A percentile compares a stretch with the other conserved stretches of the same genome.
Conservation (phyloP, 2,797 vertebrate genomes). For the Orientallactaga sibirica region DNA sequence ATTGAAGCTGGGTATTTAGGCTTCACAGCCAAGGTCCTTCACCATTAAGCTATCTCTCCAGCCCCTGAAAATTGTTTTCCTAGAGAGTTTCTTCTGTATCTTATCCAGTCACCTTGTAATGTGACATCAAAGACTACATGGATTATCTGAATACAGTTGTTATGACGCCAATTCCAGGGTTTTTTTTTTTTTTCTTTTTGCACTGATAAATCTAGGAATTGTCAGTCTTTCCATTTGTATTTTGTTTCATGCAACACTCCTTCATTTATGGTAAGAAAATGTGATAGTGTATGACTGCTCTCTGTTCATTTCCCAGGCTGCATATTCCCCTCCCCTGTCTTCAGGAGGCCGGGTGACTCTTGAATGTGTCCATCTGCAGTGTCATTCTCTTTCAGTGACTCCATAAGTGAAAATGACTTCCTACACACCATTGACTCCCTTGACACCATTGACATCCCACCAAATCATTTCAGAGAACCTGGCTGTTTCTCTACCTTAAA, state of each 20-base stretch:
- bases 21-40: too few relatives aligned
- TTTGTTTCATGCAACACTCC: neutral
- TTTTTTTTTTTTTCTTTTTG: too few relatives aligned
- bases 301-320: neutral
- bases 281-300: neutral
- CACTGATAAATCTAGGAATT: neutral
- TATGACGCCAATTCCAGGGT: neutral
- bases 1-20: too few relatives aligned
- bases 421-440: neutral
- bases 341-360: neutral
- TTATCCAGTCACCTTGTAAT: neutral
- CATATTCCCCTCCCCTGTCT: neutral
- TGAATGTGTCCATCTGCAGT: fast-evolving
- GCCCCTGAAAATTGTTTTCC: neutral
- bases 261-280: neutral
- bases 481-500: neutral
- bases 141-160: neutral
- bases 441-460: neutral
- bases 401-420: neutral
- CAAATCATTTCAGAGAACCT: neutral
- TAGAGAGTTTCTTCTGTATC: neutral
- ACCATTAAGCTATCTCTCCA: too few relatives aligned
- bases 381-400: neutral
- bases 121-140: neutral
- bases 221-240: neutral